A percentile compares a stretch with the other conserved stretches of the same genome.
Evolutionary conservation across 1,140 invertebrate genomes (phyloP).

Genomic region (Lasioglossum albipes): DNA sequence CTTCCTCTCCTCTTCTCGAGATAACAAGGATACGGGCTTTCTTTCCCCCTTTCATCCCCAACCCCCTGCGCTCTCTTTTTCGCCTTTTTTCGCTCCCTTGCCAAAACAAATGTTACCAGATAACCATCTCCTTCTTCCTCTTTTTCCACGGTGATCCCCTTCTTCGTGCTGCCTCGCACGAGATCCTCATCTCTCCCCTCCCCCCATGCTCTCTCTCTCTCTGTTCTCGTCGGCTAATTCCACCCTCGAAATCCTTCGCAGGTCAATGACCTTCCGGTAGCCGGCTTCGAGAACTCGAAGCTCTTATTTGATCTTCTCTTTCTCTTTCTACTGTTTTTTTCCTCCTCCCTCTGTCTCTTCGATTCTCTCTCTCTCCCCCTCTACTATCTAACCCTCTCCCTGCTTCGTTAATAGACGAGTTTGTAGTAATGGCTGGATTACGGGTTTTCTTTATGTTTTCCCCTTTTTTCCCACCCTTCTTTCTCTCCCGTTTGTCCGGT

Average conservation of each 20-base stretch:
- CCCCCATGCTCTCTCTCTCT: neutral
- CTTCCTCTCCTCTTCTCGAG: slow-evolving; percentile 18
- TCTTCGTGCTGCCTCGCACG: neutral
- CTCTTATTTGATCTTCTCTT: slow-evolving; percentile 40
- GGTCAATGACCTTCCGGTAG: slow-evolving; percentile 35
- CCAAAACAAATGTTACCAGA: slow-evolving; percentile 44
- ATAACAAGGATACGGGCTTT: slow-evolving; percentile 64
- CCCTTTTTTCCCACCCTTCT: too few relatives aligned
- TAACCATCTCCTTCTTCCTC: slow-evolving; percentile 31
- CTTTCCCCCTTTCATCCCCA: neutral
- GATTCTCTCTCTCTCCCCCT: neutral
- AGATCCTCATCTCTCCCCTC: neutral
- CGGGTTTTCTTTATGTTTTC: slow-evolving; percentile 11
- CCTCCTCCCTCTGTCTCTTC: too few relatives aligned
- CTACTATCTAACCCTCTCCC: neutral
- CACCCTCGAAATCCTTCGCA: slow-evolving; percentile 27
- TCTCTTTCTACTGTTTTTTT: neutral
- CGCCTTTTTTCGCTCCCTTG: slow-evolving; percentile 1
- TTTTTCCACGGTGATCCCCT: too few relatives aligned
- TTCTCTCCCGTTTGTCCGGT: neutral
- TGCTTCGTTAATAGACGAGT: slow-evolving; percentile 31
- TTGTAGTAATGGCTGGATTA: slow-evolving; percentile 28
- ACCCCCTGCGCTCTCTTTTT: neutral
- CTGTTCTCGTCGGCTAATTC: slow-evolving; percentile 27
- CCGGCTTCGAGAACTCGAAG: neutral